Evolutionary conservation across 2,797 vertebrate genomes (phyloP), one percentile per base, ranked within the genome.

Genomic region (Sylvilagus floridanus): DNA sequence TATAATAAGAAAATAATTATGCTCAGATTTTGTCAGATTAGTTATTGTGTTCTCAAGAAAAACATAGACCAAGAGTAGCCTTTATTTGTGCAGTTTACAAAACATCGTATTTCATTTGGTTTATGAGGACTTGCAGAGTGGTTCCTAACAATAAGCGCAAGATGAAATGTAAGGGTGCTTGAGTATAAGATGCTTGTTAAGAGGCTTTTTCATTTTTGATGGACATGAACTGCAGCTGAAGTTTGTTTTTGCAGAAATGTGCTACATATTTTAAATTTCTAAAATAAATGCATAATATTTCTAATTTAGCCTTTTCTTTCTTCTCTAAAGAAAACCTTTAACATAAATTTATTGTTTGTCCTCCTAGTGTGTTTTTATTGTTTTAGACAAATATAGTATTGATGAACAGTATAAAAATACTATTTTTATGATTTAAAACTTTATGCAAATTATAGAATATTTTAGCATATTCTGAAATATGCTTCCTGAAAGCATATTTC

Each of bases 341-440:
- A 54, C 30, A 72, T 54, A 78, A 42, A 60, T 69, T 82, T 84
- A 73, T 54, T 60, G 12, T 65, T 78, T 73, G 54, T 66, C 13
- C 11, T 93, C n/a, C 5, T 4, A 84, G 84, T 73, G 19, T 89
- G 17, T 85, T 90, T 73, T 66, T 69, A 57, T 65, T 77, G 47
- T 62, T 87, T 66, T 87, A 60, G 2, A 71, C 26, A 78, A 86
- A 69, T 73, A 12, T 30, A 57, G 16, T 68, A 87, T 73, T 85
- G 47, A 60, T 71, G 21, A 83, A 6, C 16, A 85, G 26, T 35
- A 54, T 88, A 81, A 92, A 57, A 90, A 57, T 94, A 69, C 73
- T 37, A 90, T 94, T 90, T 76, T 88, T 79, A 35, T 81, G 69
- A 66, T 72, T 93, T 63, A 87, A 93, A 95, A 32, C 28, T 73